Evolutionary conservation across 1,140 invertebrate species (phyloP).

Genomic region (Drosophila setifemur): DNA sequence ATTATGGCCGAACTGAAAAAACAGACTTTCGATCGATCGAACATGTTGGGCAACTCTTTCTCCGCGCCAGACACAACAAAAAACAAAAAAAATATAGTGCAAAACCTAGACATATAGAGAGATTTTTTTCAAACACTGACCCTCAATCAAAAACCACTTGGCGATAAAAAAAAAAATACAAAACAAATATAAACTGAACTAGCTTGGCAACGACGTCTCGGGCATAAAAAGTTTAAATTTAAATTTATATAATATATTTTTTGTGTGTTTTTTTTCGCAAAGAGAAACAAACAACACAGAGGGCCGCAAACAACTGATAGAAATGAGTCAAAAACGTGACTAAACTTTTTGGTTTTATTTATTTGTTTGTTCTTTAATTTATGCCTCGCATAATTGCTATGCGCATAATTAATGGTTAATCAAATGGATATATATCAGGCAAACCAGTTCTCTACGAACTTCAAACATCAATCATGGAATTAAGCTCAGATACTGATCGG

Average conservation of each 20-base stretch:
- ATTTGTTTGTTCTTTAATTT: constrained; percentile 56
- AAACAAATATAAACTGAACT: constrained; percentile 21
- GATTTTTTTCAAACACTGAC: constrained; percentile 35
- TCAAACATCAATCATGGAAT: constrained; percentile 14
- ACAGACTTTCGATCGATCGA: constrained; percentile 45
- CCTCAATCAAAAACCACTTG: constrained; percentile 32
- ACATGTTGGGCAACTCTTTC: constrained; percentile 34
- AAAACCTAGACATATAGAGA: constrained; percentile 10
- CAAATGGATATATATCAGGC: constrained; percentile 30
- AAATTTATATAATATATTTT: constrained; percentile 13
- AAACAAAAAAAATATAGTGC: constrained; percentile 17
- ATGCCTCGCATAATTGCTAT: constrained; percentile 28
- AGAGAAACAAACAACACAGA: neutral
- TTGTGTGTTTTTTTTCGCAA: constrained; percentile 30
- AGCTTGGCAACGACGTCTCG: constrained; percentile 41
- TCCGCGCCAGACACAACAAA: constrained; percentile 1
- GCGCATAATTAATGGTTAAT: constrained; percentile 27
- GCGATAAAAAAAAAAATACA: constrained; percentile 3
- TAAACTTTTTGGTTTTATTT: constrained; percentile 36
- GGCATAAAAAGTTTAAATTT: constrained; percentile 42
- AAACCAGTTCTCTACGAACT: constrained; percentile 13
- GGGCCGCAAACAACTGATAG: constrained; percentile 6
- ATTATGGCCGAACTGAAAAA: constrained; percentile 16
- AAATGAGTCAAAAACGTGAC: constrained; percentile 75
- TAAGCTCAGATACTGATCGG: neutral